Conservation (phyloP, 2,888 invertebrate species). For the Acleris literana region DNA sequence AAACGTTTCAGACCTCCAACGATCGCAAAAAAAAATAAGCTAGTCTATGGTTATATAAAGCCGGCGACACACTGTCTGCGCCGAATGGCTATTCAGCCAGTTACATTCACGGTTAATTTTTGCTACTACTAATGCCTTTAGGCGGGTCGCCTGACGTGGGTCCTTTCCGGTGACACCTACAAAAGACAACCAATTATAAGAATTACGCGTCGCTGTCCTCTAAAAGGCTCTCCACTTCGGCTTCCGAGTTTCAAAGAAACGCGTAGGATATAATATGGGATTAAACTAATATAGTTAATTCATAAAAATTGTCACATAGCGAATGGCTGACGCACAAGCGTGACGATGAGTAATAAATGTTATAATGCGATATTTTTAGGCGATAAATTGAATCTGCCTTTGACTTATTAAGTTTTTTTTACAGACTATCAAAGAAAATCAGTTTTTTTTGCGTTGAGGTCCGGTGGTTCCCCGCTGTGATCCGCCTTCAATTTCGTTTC, state of each 20-base stretch:
- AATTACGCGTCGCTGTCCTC: constrained; percentile 59
- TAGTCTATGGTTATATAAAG: constrained; percentile 27
- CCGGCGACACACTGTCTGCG: constrained; percentile 75
- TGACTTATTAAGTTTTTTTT: constrained; percentile 10
- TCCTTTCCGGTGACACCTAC: constrained; percentile 70
- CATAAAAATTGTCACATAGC: constrained; percentile 46
- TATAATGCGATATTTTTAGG: constrained; percentile 1
- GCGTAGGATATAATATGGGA: constrained; percentile 63
- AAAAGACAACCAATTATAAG: constrained; percentile 79
- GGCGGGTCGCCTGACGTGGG: constrained; percentile 70
- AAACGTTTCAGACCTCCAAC: constrained; percentile 49
- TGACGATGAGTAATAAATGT: constrained; percentile 40
- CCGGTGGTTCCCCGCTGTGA: constrained; percentile 51
- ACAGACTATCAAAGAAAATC: constrained; percentile 49
- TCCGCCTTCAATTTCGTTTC: constrained; percentile 69
- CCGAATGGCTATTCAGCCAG: constrained; percentile 55
- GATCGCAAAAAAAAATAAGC: constrained; percentile 41
- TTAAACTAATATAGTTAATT: constrained; percentile 68
- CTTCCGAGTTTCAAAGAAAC: constrained; percentile 80
- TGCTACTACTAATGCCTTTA: constrained; percentile 74
- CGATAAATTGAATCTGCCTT: constrained; percentile 34
- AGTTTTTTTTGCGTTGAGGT: constrained; percentile 50
- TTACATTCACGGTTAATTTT: constrained; percentile 66
- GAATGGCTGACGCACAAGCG: constrained; percentile 44
- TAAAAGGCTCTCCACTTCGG: constrained; percentile 63